Evolutionary conservation across 2,113 vertebrate genomes (phyloP).

Genomic region (Tachysurus fulvidraco): DNA sequence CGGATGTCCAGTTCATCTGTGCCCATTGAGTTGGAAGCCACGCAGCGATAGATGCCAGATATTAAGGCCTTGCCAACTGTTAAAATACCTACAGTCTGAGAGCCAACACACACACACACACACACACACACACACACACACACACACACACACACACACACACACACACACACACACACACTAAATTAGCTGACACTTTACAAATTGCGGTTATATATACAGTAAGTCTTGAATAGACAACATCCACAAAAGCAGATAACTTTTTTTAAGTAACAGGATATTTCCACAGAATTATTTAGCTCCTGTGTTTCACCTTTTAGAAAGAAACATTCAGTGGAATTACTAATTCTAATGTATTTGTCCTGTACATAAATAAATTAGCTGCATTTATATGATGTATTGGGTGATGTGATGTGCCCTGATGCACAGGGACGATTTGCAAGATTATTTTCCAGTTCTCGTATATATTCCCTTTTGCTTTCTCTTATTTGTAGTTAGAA

Average conservation of each 20-base stretch:
- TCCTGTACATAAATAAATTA: not conserved
- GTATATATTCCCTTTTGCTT: not conserved
- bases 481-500: too few species aligned
- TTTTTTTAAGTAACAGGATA: not conserved
- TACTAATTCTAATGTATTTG: not conserved
- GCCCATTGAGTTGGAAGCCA: slow-evolving; percentile 86
- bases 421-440: not conserved
- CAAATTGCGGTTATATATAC: not conserved
- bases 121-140: too few species aligned
- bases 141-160: slow-evolving; percentile 51
- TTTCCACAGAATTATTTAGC: not conserved
- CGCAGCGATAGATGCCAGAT: slow-evolving; percentile 88
- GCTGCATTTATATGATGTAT: not conserved
- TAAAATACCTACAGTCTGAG: slow-evolving; percentile 85
- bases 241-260: not conserved
- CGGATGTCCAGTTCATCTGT: slow-evolving; percentile 78
- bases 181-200: not conserved
- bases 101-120: slow-evolving; percentile 62
- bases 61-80: slow-evolving; percentile 81
- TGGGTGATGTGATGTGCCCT: not conserved
- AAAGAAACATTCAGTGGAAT: not conserved
- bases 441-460: not conserved
- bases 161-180: slow-evolving; percentile 54
- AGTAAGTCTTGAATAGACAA: not conserved
- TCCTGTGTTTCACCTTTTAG: not conserved